phyloP scores from a whole-genome alignment of 37 sponge, comb jelly and placozoan genomes.

The Mnemiopsis leidyi region DNA sequence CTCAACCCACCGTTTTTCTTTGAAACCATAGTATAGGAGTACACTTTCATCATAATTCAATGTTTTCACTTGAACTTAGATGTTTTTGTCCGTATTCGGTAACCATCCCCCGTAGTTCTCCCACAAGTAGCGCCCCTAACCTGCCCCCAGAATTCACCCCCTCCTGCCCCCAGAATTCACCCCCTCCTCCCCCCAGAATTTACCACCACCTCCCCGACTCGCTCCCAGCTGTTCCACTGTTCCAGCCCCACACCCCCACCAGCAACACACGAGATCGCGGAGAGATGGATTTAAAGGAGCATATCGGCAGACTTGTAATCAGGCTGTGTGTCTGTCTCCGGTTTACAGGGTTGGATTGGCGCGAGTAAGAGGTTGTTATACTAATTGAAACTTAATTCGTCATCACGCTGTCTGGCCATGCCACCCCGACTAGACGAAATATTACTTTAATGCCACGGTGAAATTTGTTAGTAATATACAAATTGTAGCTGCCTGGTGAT shows the following conservation, averaged over 20 bases:
- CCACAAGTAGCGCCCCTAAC: no score
- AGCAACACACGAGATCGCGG: no score
- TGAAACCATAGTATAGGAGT: no score
- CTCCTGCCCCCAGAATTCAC: no score
- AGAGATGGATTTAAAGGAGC: not conserved
- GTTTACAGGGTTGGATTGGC: not conserved
- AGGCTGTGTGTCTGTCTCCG: not conserved
- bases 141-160: no score
- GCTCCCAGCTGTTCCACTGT: no score
- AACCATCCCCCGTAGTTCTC: no score
- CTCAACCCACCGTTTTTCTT: not conserved
- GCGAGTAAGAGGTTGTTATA: not conserved
- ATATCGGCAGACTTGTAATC: not conserved
- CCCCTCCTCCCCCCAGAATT: no score
- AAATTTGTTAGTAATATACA: constrained; percentile 43
- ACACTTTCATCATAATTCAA: not conserved
- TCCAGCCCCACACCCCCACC: no score
- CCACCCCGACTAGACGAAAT: not conserved
- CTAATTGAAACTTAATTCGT: not conserved
- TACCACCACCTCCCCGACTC: no score
- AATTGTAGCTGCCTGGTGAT: not conserved
- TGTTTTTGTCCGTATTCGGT: no score
- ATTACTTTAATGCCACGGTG: not conserved
- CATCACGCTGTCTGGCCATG: not conserved
- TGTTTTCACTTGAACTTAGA: no score